These are phyloP conservation scores for Sebastes vulpes DNA, from an alignment of 2,797 vertebrate species.

Conservation along the genomic window DNA sequence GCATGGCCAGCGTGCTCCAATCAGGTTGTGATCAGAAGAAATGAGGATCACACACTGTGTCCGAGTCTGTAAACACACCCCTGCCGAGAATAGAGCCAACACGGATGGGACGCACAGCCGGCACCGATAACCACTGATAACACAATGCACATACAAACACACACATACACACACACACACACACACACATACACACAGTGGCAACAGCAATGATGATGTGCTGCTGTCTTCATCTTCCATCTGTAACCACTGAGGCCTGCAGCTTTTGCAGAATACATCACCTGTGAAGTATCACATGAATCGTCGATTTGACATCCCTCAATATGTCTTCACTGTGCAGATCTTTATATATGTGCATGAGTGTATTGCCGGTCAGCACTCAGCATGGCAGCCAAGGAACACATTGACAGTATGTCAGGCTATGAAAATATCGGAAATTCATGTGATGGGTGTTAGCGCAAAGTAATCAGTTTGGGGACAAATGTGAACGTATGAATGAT, in stretches of 20 bases:
- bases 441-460: not conserved
- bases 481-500: not conserved
- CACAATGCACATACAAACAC: not conserved
- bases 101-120: not conserved
- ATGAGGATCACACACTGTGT: conserved; percentile 49
- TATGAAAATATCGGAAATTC: not conserved
- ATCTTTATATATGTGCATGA: not conserved
- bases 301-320: conserved; percentile 47
- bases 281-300: conserved; percentile 42
- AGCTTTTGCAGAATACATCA: conserved; percentile 22
- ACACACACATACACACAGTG: not conserved
- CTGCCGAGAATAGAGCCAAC: conserved; percentile 19
- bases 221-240: conserved; percentile 35
- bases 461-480: not conserved
- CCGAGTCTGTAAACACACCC: conserved; percentile 41
- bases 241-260: conserved; percentile 29
- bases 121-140: conserved; percentile 26
- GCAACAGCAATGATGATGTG: not conserved
- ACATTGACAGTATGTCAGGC: not conserved
- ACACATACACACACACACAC: not conserved
- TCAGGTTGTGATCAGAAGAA: conserved; percentile 66
- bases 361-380: not conserved
- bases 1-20: conserved; percentile 38
- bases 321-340: not conserved
- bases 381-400: not conserved